Base-by-base conservation (phyloP, 2,888 invertebrate genomes). In the Hirtodrosophila trivittata region DNA sequence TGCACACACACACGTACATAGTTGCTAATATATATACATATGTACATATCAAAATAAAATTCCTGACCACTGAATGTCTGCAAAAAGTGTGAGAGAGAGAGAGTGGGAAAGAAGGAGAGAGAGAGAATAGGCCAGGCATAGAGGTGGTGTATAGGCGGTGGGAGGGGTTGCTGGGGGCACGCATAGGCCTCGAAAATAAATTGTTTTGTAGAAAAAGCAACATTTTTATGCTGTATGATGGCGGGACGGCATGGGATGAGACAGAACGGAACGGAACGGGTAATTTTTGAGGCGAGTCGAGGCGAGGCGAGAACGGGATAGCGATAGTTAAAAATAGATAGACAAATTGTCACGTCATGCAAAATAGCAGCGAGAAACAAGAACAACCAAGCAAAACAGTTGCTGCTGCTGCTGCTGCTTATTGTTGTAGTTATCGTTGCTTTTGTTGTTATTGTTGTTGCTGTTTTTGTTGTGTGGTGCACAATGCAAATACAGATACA, bases 341-440 rank as follows among this genome's bases (percentile, higher is more conserved):
- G 86, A 86, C 86, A 85, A 76, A 80, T 83, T 87, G 87, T 86
- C 86, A 87, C 86, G 87, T 85, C 86, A 85, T 77, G 74, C 74
- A 62, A 75, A 82, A 67, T 71, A 63, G 59, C 63, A 56, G 12
- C 63, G 38, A 41, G 33, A 42, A 56, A 56, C 30, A 55, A 49
- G 41, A 50, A 42, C 54, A 46, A 56, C 49, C n/a, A 18, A 42
- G 32, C 47, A 68, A 73, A 39, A 50, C 9, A 26, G 12, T 46
- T 46, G 8, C 13, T 21, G 46, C 13, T 46, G 30, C 8, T 32
- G 5, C 10, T 33, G 10, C 16, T 4, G 18, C 8, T 16, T n/a
- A 30, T 21, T 21, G 18, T 28, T 28, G 28, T 28, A 8, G 9
- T 28, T 28, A n/a, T 28, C 5, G 1, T 28, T 28, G 28, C 5